These are phyloP conservation scores for Sinocyclocheilus rhinocerous DNA, from an alignment of 2,113 vertebrate species.

Conservation along the genomic window DNA sequence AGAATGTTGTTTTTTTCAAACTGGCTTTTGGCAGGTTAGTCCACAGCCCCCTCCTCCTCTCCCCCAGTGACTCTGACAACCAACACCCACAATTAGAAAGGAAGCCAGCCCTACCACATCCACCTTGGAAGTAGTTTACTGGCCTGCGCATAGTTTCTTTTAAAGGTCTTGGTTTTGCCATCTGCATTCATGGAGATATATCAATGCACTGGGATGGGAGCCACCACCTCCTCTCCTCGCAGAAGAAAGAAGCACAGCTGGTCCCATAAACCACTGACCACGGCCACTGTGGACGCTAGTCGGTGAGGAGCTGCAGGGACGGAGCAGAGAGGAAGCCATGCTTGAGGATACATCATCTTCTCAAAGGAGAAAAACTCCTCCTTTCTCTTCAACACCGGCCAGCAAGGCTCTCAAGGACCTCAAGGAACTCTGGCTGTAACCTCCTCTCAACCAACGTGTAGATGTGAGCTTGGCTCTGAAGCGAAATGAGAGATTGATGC, in stretches of 20 bases:
- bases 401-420: conserved; percentile 70
- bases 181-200: conserved; percentile 68
- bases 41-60: conserved; percentile 15
- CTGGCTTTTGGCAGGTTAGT: conserved; percentile 10
- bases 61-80: conserved; percentile 72
- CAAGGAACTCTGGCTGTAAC: conserved; percentile 69
- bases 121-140: conserved; percentile 74
- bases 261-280: conserved; percentile 54
- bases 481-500: conserved; percentile 23
- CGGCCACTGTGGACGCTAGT: conserved; percentile 48
- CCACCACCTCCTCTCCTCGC: conserved; percentile 55
- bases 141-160: conserved; percentile 73
- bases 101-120: conserved; percentile 79
- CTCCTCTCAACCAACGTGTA: conserved; percentile 19
- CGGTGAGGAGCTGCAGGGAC: conserved; percentile 42
- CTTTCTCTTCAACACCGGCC: conserved; percentile 48
- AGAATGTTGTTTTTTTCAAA: conserved; percentile 5
- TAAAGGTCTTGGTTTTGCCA: conserved; percentile 68
- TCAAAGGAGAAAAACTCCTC: conserved; percentile 37
- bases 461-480: conserved; percentile 1
- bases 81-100: conserved; percentile 80
- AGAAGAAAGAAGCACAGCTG: conserved; percentile 58
- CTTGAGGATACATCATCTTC: conserved; percentile 37
- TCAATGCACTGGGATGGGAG: conserved; percentile 64
- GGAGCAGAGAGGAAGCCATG: conserved; percentile 32